Percentiles rank a stretch among this genome's conserved stretches.
These are phyloP conservation scores for Bembecia ichneumoniformis DNA, from an alignment of 2,888 invertebrate species.

Conservation along the genomic window DNA sequence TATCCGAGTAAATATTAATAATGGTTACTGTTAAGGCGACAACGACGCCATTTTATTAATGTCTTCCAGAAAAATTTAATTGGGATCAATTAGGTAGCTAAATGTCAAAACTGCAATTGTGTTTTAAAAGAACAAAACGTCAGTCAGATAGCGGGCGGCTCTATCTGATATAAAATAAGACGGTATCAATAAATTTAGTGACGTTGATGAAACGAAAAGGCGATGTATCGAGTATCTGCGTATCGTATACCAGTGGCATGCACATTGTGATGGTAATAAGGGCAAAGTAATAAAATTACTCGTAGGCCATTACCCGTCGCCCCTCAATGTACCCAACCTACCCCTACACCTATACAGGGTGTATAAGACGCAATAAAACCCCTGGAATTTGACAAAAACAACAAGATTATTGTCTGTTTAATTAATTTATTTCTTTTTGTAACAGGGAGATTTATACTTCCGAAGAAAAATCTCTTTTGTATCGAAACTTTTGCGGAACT, in stretches of 20 bases:
- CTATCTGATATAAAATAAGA: not conserved
- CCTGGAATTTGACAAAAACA: slow-evolving; percentile 52
- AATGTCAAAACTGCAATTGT: not conserved
- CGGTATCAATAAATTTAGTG: slow-evolving; percentile 18
- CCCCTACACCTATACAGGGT: slow-evolving; percentile 50
- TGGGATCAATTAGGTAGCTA: not conserved
- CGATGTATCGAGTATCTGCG: slow-evolving; percentile 35
- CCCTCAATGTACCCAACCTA: slow-evolving; percentile 35
- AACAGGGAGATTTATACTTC: slow-evolving; percentile 28
- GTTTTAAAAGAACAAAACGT: not conserved
- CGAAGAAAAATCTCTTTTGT: slow-evolving; percentile 8
- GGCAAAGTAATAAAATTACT: slow-evolving; percentile 73
- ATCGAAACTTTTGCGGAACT: slow-evolving; percentile 5
- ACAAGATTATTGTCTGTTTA: slow-evolving; percentile 51
- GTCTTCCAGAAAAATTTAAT: too few relatives aligned
- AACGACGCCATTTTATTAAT: too few relatives aligned
- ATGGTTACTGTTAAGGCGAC: too few relatives aligned
- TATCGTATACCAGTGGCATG: slow-evolving; percentile 60
- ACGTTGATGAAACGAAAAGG: slow-evolving; percentile 22
- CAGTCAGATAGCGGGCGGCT: not conserved
- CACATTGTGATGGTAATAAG: slow-evolving; percentile 71
- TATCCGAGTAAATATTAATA: too few relatives aligned
- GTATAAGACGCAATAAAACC: slow-evolving; percentile 52
- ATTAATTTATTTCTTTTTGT: slow-evolving; percentile 42
- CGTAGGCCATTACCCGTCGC: slow-evolving; percentile 68